Base-by-base conservation (phyloP, 2,888 invertebrate genomes). In the Ectemnius lituratus region DNA sequence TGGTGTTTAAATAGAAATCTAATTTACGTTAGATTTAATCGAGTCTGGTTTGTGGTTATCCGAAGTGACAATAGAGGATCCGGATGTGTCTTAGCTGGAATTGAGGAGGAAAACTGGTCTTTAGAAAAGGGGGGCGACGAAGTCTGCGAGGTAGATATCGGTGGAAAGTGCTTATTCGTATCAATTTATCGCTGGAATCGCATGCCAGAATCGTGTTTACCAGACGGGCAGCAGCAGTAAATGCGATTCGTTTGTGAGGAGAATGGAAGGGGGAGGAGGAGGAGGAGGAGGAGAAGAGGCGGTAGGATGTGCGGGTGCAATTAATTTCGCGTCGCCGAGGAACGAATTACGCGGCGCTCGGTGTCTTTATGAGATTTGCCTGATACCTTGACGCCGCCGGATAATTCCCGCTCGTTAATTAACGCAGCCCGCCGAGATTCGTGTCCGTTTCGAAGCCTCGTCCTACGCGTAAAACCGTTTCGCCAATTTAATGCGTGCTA, bases 311-410 rank as follows among this genome's bases (percentile, higher is more conserved):
- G 62, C 23, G 58, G 46, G 49, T 49, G n/a, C 45, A 61, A 1
- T 59, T 61, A 64, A 64, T 64, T 69, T 65, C 65, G 20, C 37
- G 52, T 64, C 68, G 62, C 61, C 62, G 46, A 63, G 60, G 63
- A 69, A 58, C 62, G 69, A 52, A 73, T 73, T 73, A 66, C 70
- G 65, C 70, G 66, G 16, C 58, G 59, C 52, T 65, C 69, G 59
- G 52, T 52, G 16, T 16, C 52, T 52, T 52, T 52, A 52, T 52
- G 52, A 52, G 52, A 52, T 52, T 52, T 52, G n/a, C 52, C 16
- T 16, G 52, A 52, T 52, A 52, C 52, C 52, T 52, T 52, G n/a
- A 52, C 52, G n/a, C n/a, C n/a, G 14, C 1, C n/a, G 16, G 52
- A 52, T 52, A 52, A 52, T 52, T 52, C 52, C 16, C n/a, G 52